Evolutionary conservation across 2,888 invertebrate species (phyloP), one percentile per base, ranked within the genome.

Genomic region (Hydraecia micacea): DNA sequence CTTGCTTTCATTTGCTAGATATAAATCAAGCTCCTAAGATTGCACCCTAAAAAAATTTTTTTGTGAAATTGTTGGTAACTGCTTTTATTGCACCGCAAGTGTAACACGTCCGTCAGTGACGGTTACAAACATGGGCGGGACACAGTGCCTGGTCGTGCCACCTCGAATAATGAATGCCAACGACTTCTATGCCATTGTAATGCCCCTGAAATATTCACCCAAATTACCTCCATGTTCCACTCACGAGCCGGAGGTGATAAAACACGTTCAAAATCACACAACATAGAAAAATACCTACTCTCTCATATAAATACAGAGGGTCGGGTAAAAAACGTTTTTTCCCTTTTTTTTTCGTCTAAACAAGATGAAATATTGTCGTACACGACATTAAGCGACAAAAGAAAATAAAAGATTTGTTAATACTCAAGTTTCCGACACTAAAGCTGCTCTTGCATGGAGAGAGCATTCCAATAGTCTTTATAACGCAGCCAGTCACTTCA

Each of bases 161-260:
- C 79, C 88, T 87, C 90, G 89, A 91, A 93, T 93, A 93, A 93
- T 93, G 91, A 93, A 93, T 92, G 88, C 87, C 87, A 89, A 91
- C 83, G 79, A 89, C 88, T 91, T 88, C 88, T 90, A 87, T 90
- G 87, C 91, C 88, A 91, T 91, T 92, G 90, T 91, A 88, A 90
- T 86, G 87, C 80, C 84, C 81, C 82, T 90, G 90, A 90, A 90
- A 91, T 90, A 90, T 91, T 91, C 91, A 91, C 86, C 89, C 88
- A 90, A 90, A 91, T 91, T 90, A 89, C 87, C 89, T 85, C 86
- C 86, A 87, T 87, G 86, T 87, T 83, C 65, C 66, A 70, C 60
- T 71, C 74, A 79, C 58, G 68, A 32, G 70, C 74, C 77, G 68
- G 79, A 81, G 76, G 73, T 63, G 75, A 71, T 86, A 80, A 82